Conservation (phyloP, 2,888 invertebrate species). For the Dryocosmus kuriphilus region DNA sequence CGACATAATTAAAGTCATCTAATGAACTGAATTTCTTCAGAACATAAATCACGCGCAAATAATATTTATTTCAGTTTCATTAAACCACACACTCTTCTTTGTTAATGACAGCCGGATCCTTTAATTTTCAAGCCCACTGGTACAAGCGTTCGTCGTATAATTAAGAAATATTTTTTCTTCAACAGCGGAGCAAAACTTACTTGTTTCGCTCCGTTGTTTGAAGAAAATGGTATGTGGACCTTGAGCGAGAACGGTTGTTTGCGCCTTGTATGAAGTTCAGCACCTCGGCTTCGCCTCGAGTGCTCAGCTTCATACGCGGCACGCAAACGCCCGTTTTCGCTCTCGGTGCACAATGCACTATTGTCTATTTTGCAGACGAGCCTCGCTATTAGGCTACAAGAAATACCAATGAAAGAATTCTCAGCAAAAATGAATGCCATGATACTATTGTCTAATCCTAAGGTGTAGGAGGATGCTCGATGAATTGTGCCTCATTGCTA, state of each 20-base stretch:
- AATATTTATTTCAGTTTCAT: neutral
- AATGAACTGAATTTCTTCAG: neutral
- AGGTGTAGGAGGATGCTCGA: constrained; percentile 70
- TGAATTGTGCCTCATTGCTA: constrained; percentile 75
- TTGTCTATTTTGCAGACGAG: neutral
- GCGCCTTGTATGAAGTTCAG: too few relatives aligned
- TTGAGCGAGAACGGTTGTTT: too few relatives aligned
- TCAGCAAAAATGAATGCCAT: neutral
- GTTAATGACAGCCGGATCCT: neutral
- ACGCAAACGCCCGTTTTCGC: too few relatives aligned
- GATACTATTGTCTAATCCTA: constrained; percentile 27
- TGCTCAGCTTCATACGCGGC: too few relatives aligned
- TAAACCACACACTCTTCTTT: neutral
- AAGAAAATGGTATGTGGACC: too few relatives aligned
- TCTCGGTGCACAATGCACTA: too few relatives aligned
- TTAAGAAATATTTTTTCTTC: constrained; percentile 12
- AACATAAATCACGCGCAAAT: neutral
- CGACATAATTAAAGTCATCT: constrained; percentile 21
- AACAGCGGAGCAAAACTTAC: too few relatives aligned
- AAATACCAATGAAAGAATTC: constrained; percentile 16
- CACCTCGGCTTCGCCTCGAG: too few relatives aligned
- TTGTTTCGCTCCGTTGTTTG: too few relatives aligned
- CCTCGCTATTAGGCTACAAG: constrained; percentile 9
- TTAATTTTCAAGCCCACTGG: neutral
- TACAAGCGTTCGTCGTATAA: neutral